Percentiles rank a stretch among this genome's conserved stretches.
Evolutionary conservation across 2,888 invertebrate genomes (phyloP).

Genomic region (Eupelmus urozonus): DNA sequence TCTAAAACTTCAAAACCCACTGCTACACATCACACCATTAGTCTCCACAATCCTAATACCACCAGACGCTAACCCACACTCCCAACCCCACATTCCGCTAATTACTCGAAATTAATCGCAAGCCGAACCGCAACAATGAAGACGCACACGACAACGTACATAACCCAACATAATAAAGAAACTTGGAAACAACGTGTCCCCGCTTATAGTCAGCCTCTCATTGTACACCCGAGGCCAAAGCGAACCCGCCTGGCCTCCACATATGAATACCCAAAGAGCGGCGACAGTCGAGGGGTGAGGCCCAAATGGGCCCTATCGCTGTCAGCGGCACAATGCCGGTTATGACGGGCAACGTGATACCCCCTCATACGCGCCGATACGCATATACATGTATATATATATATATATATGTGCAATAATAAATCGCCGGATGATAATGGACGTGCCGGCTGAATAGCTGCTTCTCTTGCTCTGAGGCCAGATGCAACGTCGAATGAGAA

Average conservation of each 20-base stretch:
- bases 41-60: too few species aligned
- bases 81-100: background rate
- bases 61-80: too few species aligned
- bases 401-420: conserved; percentile 3
- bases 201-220: too few species aligned
- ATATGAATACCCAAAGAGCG: too few species aligned
- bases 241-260: too few species aligned
- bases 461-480: background rate
- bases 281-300: too few species aligned
- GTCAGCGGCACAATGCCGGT: conserved; percentile 59
- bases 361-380: conserved; percentile 9
- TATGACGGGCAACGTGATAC: conserved; percentile 60
- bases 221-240: too few species aligned
- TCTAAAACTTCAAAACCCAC: too few species aligned
- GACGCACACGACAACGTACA: background rate
- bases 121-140: background rate
- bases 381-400: background rate
- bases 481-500: conserved; percentile 26
- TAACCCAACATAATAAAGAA: background rate
- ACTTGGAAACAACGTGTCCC: too few species aligned
- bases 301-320: conserved; percentile 67
- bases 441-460: background rate
- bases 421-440: conserved; percentile 40
- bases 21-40: too few species aligned
- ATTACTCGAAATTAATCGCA: background rate